Evolutionary conservation across 2,888 invertebrate species (phyloP).

Genomic region (Ceraclea dissimilis): DNA sequence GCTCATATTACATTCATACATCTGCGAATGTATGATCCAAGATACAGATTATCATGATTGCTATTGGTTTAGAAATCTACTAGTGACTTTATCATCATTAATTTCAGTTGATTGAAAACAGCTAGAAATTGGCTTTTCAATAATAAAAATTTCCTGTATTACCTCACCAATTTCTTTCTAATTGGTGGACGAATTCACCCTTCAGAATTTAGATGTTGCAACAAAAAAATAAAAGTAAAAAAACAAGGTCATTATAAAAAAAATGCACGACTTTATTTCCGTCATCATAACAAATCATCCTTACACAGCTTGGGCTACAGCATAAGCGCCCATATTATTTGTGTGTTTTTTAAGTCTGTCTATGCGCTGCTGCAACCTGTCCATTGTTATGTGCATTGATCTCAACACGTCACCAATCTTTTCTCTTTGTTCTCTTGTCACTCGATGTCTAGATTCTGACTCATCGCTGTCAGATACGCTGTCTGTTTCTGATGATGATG

Average conservation of each 20-base stretch:
- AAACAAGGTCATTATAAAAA: background rate
- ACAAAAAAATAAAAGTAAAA: background rate
- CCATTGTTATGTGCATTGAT: background rate
- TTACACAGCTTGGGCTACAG: no score
- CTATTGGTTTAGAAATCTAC: no score
- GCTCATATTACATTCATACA: no score
- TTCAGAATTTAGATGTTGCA: background rate
- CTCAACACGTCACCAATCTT: background rate
- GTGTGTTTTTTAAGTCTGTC: background rate
- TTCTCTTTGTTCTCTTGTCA: background rate
- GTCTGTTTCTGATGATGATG: background rate
- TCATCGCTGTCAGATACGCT: background rate
- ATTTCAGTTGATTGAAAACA: no score
- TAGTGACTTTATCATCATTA: no score
- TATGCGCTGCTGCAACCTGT: background rate
- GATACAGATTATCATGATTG: no score
- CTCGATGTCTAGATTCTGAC: background rate
- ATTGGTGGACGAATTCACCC: no score
- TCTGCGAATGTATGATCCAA: no score
- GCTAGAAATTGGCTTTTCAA: no score
- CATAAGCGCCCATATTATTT: background rate
- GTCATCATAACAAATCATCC: background rate
- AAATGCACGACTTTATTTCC: no score
- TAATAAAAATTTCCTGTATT: no score
- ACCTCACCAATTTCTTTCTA: no score